A percentile compares a stretch with the other conserved stretches of the same genome.
These are phyloP conservation scores for Micrastur ruficollis DNA, from an alignment of 2,797 vertebrate species.

Conservation along the genomic window DNA sequence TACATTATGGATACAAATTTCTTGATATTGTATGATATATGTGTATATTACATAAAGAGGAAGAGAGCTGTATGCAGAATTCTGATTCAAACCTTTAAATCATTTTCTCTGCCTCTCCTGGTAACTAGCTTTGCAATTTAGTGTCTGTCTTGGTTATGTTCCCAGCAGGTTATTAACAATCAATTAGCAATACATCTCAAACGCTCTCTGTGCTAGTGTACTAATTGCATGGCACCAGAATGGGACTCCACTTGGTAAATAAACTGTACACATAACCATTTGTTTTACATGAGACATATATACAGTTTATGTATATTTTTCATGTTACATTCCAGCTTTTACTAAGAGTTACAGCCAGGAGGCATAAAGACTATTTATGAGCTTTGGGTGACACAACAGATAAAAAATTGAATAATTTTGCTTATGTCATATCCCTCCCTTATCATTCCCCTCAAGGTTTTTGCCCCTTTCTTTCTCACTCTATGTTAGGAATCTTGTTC, in stretches of 20 bases:
- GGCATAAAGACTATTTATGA: constrained; percentile 1
- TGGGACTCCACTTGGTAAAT: constrained; percentile 61
- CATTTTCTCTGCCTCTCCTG: constrained; percentile 64
- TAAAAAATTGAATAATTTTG: not conserved
- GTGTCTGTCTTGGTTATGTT: constrained; percentile 72
- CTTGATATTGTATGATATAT: not conserved
- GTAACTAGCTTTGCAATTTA: constrained; percentile 72
- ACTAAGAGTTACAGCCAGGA: not conserved
- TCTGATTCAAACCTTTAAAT: constrained; percentile 78
- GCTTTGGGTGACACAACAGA: not conserved
- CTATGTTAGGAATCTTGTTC: not conserved
- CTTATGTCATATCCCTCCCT: not conserved
- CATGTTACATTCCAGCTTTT: not conserved
- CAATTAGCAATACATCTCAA: constrained; percentile 77
- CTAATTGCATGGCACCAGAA: constrained; percentile 63
- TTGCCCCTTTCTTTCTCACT: not conserved
- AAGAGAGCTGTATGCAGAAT: constrained; percentile 32
- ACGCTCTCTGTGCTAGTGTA: constrained; percentile 36
- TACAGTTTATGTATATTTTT: constrained; percentile 20
- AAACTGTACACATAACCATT: constrained; percentile 55
- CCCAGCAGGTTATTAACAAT: constrained; percentile 80
- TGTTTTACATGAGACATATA: constrained; percentile 32
- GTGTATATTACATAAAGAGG: not conserved
- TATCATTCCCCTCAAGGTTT: not conserved
- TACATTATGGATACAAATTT: not conserved